These are phyloP conservation scores for Agelastica alni DNA, from an alignment of 2,888 invertebrate genomes.

Conservation along the genomic window DNA sequence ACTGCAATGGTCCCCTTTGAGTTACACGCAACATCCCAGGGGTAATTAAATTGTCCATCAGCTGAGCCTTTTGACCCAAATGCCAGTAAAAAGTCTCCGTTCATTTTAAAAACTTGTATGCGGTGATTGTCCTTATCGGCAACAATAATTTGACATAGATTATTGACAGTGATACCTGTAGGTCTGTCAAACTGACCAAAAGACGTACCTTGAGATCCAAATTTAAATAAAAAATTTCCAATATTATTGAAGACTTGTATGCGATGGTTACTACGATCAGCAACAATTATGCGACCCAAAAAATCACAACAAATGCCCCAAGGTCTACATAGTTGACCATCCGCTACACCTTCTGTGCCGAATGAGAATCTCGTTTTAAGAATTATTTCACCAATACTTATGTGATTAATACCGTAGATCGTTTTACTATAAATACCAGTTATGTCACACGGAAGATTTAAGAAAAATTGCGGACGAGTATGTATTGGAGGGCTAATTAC, in stretches of 20 bases:
- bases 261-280: conserved; percentile 95
- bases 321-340: conserved; percentile 75
- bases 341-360: conserved; percentile 80
- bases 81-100: conserved; percentile 77
- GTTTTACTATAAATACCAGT: conserved; percentile 46
- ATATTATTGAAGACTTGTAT: conserved; percentile 82
- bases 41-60: conserved; percentile 92
- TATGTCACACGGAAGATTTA: conserved; percentile 2
- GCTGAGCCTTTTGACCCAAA: conserved; percentile 90
- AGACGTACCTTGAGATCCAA: conserved; percentile 84
- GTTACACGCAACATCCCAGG: conserved; percentile 94
- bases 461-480: conserved; percentile 14
- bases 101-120: conserved; percentile 81
- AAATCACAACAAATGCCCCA: conserved; percentile 87
- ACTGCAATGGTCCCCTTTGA: conserved; percentile 81
- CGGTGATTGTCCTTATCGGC: conserved; percentile 97
- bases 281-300: conserved; percentile 82
- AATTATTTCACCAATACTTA: conserved; percentile 49
- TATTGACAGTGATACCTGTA: conserved; percentile 83
- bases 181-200: conserved; percentile 91
- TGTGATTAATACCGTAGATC: conserved; percentile 51
- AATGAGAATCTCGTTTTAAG: conserved; percentile 59
- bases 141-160: conserved; percentile 80
- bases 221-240: conserved; percentile 79
- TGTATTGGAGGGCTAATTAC: conserved; percentile 20